Evolutionary conservation across 2,888 invertebrate genomes (phyloP).

Genomic region (Lydus trimaculatus): DNA sequence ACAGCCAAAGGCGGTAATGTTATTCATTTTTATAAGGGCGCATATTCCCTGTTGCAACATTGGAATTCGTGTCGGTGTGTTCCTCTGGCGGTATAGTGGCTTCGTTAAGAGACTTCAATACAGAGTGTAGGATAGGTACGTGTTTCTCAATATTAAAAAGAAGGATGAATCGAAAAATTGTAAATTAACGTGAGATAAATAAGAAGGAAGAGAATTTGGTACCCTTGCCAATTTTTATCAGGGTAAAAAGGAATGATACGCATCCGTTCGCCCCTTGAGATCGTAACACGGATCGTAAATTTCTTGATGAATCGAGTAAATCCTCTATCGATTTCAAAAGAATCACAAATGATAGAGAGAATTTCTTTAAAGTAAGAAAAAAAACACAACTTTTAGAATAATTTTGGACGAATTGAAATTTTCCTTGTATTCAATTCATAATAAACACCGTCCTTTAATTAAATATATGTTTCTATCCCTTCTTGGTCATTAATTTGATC

Average conservation of each 20-base stretch:
- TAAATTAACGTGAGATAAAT: neutral
- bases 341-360: slow-evolving; percentile 13
- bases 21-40: slow-evolving; percentile 51
- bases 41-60: slow-evolving; percentile 38
- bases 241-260: neutral
- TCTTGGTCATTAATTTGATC: neutral
- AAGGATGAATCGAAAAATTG: slow-evolving; percentile 13
- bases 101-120: slow-evolving; percentile 42
- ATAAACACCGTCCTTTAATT: neutral
- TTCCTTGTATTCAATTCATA: neutral
- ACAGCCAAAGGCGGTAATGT: slow-evolving; percentile 44
- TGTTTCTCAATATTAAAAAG: slow-evolving; percentile 30
- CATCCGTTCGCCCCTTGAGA: slow-evolving; percentile 3
- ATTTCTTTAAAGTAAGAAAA: neutral
- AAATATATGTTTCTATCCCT: slow-evolving; percentile 2
- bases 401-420: neutral
- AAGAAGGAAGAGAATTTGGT: neutral
- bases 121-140: slow-evolving; percentile 39
- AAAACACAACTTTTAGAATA: neutral
- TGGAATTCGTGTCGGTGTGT: slow-evolving; percentile 40
- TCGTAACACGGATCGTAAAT: slow-evolving; percentile 16
- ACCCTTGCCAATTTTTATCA: neutral
- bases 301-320: slow-evolving; percentile 21
- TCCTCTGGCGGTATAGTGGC: slow-evolving; percentile 27
- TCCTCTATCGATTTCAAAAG: slow-evolving; percentile 16